These are phyloP conservation scores for Stylophora pistillata DNA, from an alignment of 64 coral and sea anemone genomes.

Conservation along the genomic window DNA sequence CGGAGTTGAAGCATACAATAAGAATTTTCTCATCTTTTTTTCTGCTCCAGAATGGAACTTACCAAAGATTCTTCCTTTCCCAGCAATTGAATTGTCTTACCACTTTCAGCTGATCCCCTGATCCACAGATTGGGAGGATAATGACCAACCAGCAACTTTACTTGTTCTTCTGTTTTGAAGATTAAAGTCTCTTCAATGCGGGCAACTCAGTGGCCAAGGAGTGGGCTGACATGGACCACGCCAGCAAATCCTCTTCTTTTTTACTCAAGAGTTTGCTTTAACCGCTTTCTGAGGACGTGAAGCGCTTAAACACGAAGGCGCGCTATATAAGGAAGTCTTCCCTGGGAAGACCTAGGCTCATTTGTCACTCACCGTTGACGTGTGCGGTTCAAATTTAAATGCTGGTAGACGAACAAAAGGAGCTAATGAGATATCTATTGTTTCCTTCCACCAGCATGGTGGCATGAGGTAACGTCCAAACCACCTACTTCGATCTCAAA, in stretches of 20 bases:
- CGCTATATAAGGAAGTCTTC: no score
- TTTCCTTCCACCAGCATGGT: no score
- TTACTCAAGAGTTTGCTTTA: no score
- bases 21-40: slow-evolving; percentile 37
- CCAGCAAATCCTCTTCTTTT: background rate
- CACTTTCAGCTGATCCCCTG: slow-evolving; percentile 73
- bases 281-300: no score
- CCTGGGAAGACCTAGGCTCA: no score
- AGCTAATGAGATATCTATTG: no score
- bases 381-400: no score
- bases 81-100: slow-evolving; percentile 50
- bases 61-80: slow-evolving; percentile 45
- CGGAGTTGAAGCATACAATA: slow-evolving; percentile 53
- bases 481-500: no score
- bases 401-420: no score
- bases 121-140: slow-evolving; percentile 42
- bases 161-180: background rate
- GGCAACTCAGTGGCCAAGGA: background rate
- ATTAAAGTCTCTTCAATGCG: background rate
- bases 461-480: no score
- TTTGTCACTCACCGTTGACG: no score
- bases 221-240: background rate
- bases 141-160: slow-evolving; percentile 10
- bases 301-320: no score
- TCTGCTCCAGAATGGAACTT: background rate